These are phyloP conservation scores for Falco concolor DNA, from an alignment of 2,797 vertebrate genomes.

Conservation along the genomic window DNA sequence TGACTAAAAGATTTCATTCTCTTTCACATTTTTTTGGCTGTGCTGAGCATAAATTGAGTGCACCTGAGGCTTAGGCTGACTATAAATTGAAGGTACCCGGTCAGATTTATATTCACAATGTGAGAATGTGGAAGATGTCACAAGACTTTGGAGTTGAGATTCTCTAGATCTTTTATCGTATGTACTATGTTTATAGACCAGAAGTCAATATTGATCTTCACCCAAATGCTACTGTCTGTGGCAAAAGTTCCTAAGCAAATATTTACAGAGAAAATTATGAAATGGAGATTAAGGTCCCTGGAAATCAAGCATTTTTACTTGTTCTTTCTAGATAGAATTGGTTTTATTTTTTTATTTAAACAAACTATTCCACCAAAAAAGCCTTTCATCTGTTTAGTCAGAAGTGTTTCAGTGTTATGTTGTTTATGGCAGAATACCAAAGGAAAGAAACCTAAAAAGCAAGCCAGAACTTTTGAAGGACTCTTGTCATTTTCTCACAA, in stretches of 20 bases:
- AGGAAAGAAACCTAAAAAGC: background rate
- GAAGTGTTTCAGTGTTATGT: background rate
- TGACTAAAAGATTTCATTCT: background rate
- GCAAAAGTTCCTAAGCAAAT: background rate
- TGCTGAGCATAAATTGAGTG: background rate
- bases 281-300: background rate
- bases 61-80: background rate
- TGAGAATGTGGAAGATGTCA: background rate
- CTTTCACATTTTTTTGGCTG: background rate
- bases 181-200: background rate
- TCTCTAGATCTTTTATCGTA: background rate
- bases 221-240: background rate
- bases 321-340: background rate
- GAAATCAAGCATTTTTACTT: background rate
- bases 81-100: background rate
- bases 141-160: background rate
- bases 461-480: background rate
- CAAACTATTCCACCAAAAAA: background rate
- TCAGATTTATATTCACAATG: background rate
- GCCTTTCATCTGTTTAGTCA: background rate
- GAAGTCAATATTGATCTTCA: background rate
- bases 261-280: background rate
- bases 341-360: slow-evolving; percentile 1
- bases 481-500: background rate
- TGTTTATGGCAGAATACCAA: background rate